Evolutionary conservation across 2,888 invertebrate species (phyloP), one percentile per base, ranked within the genome.

Genomic region (Coleophora deauratella): DNA sequence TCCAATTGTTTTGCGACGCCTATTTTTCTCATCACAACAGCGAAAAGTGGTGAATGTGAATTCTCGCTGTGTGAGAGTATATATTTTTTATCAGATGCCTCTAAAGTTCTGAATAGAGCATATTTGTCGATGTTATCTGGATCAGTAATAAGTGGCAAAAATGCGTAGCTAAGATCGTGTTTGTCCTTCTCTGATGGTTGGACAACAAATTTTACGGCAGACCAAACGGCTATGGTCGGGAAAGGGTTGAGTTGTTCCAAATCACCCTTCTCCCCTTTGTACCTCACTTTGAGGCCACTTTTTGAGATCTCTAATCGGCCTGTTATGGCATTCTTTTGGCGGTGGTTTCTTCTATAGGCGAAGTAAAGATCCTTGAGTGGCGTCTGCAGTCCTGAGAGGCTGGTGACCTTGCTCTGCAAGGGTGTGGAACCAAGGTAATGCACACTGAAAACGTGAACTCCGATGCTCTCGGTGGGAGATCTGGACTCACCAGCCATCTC

Each of bases 141-240:
- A 72, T 94, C 94, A 35, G 93, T 92, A 47, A 93, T 93, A 9
- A 96, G 77, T 2, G 96, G 96, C 49, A 96, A 78, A 68, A 96
- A 96, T 30, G 96, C 95, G 66, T 90, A 93, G 58, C 88, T 87
- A 21, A 86, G 62, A 27, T 87, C 86, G 38, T 66, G 74, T 3
- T 84, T 78, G 34, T 88, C 86, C 41, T 88, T 88, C 49, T 88
- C 88, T 21, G 84, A 75, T 10, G 87, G 80, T 47, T 92, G 91
- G 13, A 92, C 88, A 7, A 93, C 91, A 66, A 96, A 93, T 71
- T 95, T 94, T 1, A 96, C 91, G 0, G 96, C 95, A 12, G 96
- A 96, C 96, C 96, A 96, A 1, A 96, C 96, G 1, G 96, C 96
- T 72, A 96, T 96, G 35, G 95, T 93, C 13, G 95, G 93, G 62